Base-by-base conservation (phyloP, 1,140 invertebrate genomes). In the Ruditapes philippinarum region DNA sequence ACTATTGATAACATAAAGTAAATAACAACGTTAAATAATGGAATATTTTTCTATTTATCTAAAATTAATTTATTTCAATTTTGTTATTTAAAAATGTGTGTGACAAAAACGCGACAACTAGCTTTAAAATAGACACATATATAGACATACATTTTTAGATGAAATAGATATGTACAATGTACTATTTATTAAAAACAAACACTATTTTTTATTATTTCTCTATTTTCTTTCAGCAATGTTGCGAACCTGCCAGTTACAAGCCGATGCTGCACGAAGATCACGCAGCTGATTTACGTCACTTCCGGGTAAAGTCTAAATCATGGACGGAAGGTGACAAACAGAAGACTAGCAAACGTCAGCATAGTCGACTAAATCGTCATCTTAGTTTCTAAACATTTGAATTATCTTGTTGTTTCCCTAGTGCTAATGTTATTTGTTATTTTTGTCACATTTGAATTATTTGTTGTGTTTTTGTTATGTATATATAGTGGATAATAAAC, bases 251-350 rank as follows among this genome's bases (percentile, higher is more conserved):
- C 36, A 62, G 40, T n/a, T 89, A 89, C 57, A 84, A 76, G 40
- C 81, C 88, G 25, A 89, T 83, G 81, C 36, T 78, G 22, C 81
- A 84, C n/a, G 57, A 83, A 49, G 86, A 97, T 78, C 97, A 98
- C 93, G 97, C 97, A 70, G 96, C 96, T 22, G 97, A 98, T 82
- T 95, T 98, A 51, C 96, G 96, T 80, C 96, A 97, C 90, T 98
- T 98, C 94, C 96, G 98, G 33, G 96, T 96, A 83, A 98, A 98
- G 93, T 97, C 97, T 78, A 98, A 98, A 94, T 97, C 97, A 19
- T 97, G 88, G 95, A 89, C 91, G 19, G 93, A 89, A 1, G 91
- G 89, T 49, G 93, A 92, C 25, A 91, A 88, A 68, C 51, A 79
- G 38, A 54, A 28, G 45, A 62, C 42, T 5, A 85, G 45, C n/a